Percentiles rank a stretch among this genome's conserved stretches.
These are phyloP conservation scores for Octopus sinensis DNA, from an alignment of 1,140 invertebrate species.

Conservation along the genomic window DNA sequence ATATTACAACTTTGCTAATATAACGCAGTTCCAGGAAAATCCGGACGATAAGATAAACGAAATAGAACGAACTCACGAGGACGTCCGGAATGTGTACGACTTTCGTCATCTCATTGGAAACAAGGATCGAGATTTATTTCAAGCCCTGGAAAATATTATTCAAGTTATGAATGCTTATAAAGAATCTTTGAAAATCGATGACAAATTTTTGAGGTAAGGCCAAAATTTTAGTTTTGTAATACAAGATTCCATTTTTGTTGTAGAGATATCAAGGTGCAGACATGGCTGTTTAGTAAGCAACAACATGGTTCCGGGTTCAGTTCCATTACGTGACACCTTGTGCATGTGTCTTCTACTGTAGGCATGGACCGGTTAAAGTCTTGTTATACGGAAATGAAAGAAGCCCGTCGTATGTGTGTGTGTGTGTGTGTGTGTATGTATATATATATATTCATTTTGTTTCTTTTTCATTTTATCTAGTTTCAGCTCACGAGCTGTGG, in stretches of 20 bases:
- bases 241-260: background rate
- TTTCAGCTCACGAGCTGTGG: too few species aligned
- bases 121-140: conserved; percentile 28
- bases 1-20: conserved; percentile 39
- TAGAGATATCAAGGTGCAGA: background rate
- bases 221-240: too few species aligned
- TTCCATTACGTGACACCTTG: background rate
- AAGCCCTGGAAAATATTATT: conserved; percentile 26
- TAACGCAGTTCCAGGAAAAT: conserved; percentile 28
- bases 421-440: too few species aligned
- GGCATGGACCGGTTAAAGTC: background rate
- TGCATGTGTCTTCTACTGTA: background rate
- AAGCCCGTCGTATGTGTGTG: too few species aligned
- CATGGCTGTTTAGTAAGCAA: background rate
- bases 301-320: background rate
- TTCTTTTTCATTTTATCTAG: too few species aligned
- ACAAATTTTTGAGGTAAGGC: conserved; percentile 37
- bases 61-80: conserved; percentile 19
- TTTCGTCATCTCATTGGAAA: conserved; percentile 30
- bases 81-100: conserved; percentile 26
- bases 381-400: too few species aligned
- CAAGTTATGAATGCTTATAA: conserved; percentile 24
- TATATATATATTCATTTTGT: too few species aligned
- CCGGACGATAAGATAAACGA: conserved; percentile 23
- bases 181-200: conserved; percentile 25